phyloP scores from a whole-genome alignment of 2,888 invertebrate genomes.

The Tineola bisselliella region DNA sequence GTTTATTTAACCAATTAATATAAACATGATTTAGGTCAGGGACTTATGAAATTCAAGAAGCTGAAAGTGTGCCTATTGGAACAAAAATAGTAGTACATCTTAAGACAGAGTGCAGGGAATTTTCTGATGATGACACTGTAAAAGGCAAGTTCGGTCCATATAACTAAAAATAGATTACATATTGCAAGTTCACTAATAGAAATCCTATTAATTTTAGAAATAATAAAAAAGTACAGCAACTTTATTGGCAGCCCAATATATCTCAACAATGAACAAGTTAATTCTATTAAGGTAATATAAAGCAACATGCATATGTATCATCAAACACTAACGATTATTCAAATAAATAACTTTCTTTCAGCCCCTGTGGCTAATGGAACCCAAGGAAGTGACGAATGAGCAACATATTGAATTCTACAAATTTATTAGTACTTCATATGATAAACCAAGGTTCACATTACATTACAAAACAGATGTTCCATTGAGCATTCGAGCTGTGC shows the following conservation, averaged over 20 bases:
- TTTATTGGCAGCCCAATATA: conserved; percentile 95
- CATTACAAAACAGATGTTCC: conserved; percentile 96
- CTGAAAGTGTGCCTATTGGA: conserved; percentile 85
- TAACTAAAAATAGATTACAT: too few relatives aligned
- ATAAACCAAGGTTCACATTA: conserved; percentile 86
- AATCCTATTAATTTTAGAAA: conserved; percentile 55
- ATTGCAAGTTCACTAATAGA: too few relatives aligned
- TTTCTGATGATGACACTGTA: conserved; percentile 85
- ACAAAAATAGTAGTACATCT: conserved; percentile 93
- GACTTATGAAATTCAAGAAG: conserved; percentile 87
- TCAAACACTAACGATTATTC: too few relatives aligned
- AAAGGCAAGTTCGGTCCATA: conserved; percentile 74
- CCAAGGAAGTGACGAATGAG: conserved; percentile 84
- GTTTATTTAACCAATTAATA: background rate
- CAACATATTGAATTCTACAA: conserved; percentile 95
- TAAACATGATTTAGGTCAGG: conserved; percentile 71
- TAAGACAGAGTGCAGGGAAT: conserved; percentile 88
- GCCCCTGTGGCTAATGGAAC: conserved; percentile 93
- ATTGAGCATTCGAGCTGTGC: conserved; percentile 85
- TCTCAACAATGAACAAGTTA: conserved; percentile 88
- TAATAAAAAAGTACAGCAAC: conserved; percentile 96
- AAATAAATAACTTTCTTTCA: conserved; percentile 37
- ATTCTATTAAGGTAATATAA: conserved; percentile 77
- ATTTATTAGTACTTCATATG: conserved; percentile 86
- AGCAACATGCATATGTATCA: too few relatives aligned